These are phyloP conservation scores for Cetonia aurata DNA, from an alignment of 2,888 invertebrate genomes.

Conservation along the genomic window DNA sequence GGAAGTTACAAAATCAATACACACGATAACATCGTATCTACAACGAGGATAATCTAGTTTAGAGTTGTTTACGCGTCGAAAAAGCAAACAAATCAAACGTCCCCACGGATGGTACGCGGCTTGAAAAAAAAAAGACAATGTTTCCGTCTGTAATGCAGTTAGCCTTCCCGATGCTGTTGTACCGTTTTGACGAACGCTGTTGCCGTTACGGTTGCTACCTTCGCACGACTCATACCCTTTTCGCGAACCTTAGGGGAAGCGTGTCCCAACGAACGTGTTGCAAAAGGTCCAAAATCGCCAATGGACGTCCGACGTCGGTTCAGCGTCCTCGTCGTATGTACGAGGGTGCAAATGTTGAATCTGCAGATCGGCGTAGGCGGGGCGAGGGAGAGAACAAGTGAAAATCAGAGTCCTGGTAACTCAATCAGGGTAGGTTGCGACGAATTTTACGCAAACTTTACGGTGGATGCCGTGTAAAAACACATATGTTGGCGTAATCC, in stretches of 20 bases:
- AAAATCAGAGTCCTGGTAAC: constrained; percentile 62
- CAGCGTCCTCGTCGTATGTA: constrained; percentile 17
- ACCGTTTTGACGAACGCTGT: constrained; percentile 28
- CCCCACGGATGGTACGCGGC: constrained; percentile 44
- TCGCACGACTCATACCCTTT: constrained; percentile 34
- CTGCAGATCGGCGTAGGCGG: constrained; percentile 50
- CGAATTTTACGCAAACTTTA: constrained; percentile 43
- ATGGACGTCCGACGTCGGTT: constrained; percentile 23
- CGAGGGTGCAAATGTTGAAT: constrained; percentile 48
- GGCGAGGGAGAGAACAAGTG: constrained; percentile 61
- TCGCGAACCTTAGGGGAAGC: constrained; percentile 18
- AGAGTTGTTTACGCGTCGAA: constrained; percentile 38
- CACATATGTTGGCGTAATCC: not conserved
- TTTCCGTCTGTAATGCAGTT: constrained; percentile 46
- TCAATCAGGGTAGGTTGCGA: constrained; percentile 59
- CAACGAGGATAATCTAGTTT: constrained; percentile 22
- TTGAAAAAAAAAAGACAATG: constrained; percentile 49
- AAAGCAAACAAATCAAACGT: constrained; percentile 52
- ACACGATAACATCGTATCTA: constrained; percentile 19
- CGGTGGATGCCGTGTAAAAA: not conserved
- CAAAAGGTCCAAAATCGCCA: constrained; percentile 27
- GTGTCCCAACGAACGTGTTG: constrained; percentile 25
- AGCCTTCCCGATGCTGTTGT: constrained; percentile 31
- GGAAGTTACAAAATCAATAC: constrained; percentile 28
- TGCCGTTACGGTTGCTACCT: constrained; percentile 21